Base-by-base conservation (phyloP, 92 coral and sea anemone genomes). In the Zoanthus sansibaricus region DNA sequence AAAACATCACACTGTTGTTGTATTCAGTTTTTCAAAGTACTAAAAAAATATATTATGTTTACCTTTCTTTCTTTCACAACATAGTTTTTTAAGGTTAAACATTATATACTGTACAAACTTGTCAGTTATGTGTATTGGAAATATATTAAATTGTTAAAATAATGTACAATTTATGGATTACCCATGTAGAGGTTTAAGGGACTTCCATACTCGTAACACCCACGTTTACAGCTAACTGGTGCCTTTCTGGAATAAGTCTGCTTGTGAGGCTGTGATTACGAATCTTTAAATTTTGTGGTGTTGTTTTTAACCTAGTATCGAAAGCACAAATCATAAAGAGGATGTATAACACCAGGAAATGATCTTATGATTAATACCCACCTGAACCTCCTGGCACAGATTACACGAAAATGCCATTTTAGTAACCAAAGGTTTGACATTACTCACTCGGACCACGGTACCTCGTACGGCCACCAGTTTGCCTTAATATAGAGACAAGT, bases 401-500 rank as follows among this genome's bases (percentile, higher is more conserved):
- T 97, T 97, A 55, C 99, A 97, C 45, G 95, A 66, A 82, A 97
- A 97, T 4, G 98, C 98, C 99, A 97, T 97, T 77, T 93, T 93
- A 45, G 95, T 92, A 48, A 97, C 99, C 82, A 95, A 58, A 0
- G 99, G 99, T 86, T 97, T 97, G 4, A 97, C 93, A 71, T 96
- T 97, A 83, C 99, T 94, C 12, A 97, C 98, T 80, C 98, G 87
- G 55, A 97, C 95, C 76, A 95, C 98, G 54, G 98, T 95, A n/a
- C 99, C 99, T 87, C 94, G 95, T 32, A 97, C 92, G 62, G 99
- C 94, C 30, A 97, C 98, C 86, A 95, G 95, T 84, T 97, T 97
- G 5, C 99, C 99, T 97, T 75, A 8, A 44, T 54, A 54, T 30
- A 25, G 21, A 44, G 2, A 49, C 66, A 17, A 14, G n/a, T 16